Base-by-base conservation (phyloP, 1,140 invertebrate genomes). In the Pararge aegeria region DNA sequence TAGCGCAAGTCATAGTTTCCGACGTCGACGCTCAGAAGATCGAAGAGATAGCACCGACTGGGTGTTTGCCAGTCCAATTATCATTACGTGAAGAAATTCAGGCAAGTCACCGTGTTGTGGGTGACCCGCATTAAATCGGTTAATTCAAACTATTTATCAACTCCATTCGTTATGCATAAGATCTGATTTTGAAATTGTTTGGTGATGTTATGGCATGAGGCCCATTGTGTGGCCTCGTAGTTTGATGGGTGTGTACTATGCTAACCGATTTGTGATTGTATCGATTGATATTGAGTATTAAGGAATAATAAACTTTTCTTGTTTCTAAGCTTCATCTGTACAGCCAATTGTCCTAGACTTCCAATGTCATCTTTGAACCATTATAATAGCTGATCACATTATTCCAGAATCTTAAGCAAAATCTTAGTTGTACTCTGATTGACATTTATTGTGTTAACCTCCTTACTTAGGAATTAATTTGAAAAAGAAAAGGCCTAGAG, bases 121-220 rank as follows among this genome's bases (percentile, higher is more conserved):
- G 83, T 87, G 87, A 87, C 87, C 84, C 87, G 83, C 80, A 87
- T 87, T 89, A 87, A 87, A 89, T 89, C 87, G 87, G 86, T 89
- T 87, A 89, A 89, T 89, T 89, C 80, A 87, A 89, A 87, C 83
- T 89, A 89, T 89, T 89, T 89, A 89, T 89, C 87, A 84, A 84
- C 74, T 83, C 76, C 69, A 87, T 89, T 84, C 83, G 83, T 87
- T 87, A 89, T 89, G 83, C 86, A 87, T 85, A 87, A 83, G 83
- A 89, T 89, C 84, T 81, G 84, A 89, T 87, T 87, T 87, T 76
- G 84, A 85, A 87, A 87, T 85, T 87, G 84, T 87, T 87, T 89
- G 81, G 83, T 83, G 83, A 80, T 89, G 86, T 89, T 89, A 75
- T 84, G 81, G 80, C 80, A 78, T 80, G 76, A 52, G 66, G 61